Conservation (phyloP, 1,140 invertebrate species). For the Steinernema khuongi region DNA sequence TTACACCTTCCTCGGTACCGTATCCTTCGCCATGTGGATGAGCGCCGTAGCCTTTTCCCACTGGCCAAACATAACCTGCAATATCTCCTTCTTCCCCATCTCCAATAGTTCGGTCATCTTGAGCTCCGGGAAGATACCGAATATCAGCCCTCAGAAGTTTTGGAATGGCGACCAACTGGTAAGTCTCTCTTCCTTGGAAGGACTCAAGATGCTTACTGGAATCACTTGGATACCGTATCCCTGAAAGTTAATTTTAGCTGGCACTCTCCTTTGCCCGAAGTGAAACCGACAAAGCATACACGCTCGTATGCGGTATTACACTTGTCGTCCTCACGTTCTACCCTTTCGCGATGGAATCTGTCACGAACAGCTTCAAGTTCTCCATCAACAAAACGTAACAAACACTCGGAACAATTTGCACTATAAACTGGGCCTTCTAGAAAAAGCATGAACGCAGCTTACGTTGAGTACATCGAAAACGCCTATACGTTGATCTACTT, state of each 20-base stretch:
- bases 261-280: neutral
- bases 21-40: conserved; percentile 11
- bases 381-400: neutral
- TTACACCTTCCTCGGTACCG: conserved; percentile 1
- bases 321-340: conserved; percentile 2
- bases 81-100: neutral
- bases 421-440: neutral
- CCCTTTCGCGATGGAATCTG: neutral
- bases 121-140: neutral
- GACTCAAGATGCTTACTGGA: too few species aligned
- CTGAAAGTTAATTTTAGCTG: neutral
- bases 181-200: too few species aligned
- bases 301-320: neutral
- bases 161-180: neutral
- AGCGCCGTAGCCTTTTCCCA: neutral
- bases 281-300: neutral
- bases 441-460: neutral
- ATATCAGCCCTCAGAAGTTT: neutral
- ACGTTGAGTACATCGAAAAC: neutral
- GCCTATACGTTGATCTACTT: neutral
- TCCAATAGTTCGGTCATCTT: neutral
- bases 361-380: neutral
- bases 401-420: neutral
- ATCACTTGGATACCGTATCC: neutral
- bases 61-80: neutral